Percentiles rank a stretch among this genome's conserved stretches.
Conservation (phyloP, 2,113 vertebrate species). For the Regulus satrapa region DNA sequence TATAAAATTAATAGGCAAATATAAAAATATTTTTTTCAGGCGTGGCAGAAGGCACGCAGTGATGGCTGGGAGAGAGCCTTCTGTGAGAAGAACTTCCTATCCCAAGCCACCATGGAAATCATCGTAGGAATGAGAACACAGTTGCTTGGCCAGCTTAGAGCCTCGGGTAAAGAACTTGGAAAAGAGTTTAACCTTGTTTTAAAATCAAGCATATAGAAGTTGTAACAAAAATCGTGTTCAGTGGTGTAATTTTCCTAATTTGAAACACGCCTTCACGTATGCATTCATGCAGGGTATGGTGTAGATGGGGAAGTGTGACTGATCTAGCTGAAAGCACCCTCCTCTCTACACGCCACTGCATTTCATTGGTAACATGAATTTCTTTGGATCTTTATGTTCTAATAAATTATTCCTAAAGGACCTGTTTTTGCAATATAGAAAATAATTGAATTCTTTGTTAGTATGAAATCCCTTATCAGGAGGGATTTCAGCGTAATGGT, state of each 20-base stretch:
- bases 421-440: background rate
- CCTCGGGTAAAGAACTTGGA: constrained; percentile 77
- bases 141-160: constrained; percentile 91
- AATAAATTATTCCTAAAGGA: background rate
- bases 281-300: background rate
- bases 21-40: constrained; percentile 69
- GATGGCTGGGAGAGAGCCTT: constrained; percentile 92
- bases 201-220: background rate
- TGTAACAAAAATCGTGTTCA: background rate
- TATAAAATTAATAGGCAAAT: background rate
- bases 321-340: background rate
- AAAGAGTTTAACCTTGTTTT: background rate
- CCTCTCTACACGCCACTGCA: background rate
- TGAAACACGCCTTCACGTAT: background rate
- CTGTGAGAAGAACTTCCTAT: constrained; percentile 94
- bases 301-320: background rate
- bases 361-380: background rate
- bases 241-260: background rate
- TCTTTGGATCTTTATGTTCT: background rate
- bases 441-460: background rate
- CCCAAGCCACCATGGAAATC: constrained; percentile 94
- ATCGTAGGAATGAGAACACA: constrained; percentile 92
- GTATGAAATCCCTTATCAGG: background rate
- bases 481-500: background rate
- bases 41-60: constrained; percentile 90